Conservation (phyloP, 2,888 invertebrate genomes). For the Eristalis arbustorum region DNA sequence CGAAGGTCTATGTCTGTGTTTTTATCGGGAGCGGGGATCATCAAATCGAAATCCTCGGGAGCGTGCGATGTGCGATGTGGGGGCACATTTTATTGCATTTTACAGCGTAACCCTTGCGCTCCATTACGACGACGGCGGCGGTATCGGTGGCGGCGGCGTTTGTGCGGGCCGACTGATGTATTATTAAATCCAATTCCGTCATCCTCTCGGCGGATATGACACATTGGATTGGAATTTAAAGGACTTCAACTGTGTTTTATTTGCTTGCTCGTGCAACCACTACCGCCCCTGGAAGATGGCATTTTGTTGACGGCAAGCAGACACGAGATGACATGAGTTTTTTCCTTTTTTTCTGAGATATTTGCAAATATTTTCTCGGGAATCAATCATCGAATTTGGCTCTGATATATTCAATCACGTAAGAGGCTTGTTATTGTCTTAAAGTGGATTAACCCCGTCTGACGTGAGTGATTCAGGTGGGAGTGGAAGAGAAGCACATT, state of each 20-base stretch:
- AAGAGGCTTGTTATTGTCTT: background rate
- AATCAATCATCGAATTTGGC: background rate
- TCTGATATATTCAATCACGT: background rate
- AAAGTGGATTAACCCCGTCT: background rate
- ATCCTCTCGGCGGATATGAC: background rate
- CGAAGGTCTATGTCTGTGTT: background rate
- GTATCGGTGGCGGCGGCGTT: no score
- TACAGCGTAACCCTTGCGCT: background rate
- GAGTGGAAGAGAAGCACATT: no score
- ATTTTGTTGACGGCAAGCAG: background rate
- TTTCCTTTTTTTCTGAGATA: background rate
- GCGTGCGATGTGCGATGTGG: background rate
- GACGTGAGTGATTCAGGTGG: no score
- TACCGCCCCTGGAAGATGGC: background rate
- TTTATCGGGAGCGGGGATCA: background rate
- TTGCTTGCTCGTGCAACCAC: background rate
- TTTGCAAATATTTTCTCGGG: background rate
- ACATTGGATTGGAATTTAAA: background rate
- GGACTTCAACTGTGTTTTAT: background rate
- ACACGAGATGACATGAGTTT: background rate
- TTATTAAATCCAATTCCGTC: constrained; percentile 26
- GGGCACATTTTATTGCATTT: constrained; percentile 19
- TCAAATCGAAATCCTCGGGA: constrained; percentile 18
- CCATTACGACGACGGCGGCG: background rate
- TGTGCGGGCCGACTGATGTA: background rate